Evolutionary conservation across 2,797 vertebrate species (phyloP), one percentile per base, ranked within the genome.

Genomic region (Coendou prehensilis): DNA sequence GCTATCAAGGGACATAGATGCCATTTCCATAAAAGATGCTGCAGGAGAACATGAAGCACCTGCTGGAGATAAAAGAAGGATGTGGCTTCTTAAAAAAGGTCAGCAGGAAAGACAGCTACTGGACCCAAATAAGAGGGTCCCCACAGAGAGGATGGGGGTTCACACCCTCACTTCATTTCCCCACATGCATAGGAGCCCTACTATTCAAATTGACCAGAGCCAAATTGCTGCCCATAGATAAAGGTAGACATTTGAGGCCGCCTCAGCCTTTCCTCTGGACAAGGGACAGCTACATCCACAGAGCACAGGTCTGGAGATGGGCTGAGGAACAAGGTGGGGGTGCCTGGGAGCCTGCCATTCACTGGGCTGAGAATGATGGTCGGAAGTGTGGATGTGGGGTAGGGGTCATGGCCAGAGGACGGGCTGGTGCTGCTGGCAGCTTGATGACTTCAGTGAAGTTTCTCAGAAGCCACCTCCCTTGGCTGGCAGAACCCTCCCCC

Each of bases 151-250:
- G 52, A 14, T n/a, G 13, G 0, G 15, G 41, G 1, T 17, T 64
- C 17, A 5, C 4, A 20, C 33, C 30, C 69, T 14, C 18, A 9
- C 26, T 81, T 56, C 1, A 6, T 71, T 67, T 9, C 28, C 33
- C 11, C 15, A 0, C 67, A 26, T 6, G 2, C 54, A 4, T 57
- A 2, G 2, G 3, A 45, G n/a, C n/a, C 59, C 37, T 10, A 5
- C 57, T n/a, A 1, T 50, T 81, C 83, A 81, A 15, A 47, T 0
- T 64, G 18, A 18, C 64, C 82, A 81, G 59, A 18, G 17, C 61
- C 73, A 89, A 56, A 23, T 11, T 89, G 50, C 61, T 54, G 15
- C 41, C 67, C 54, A 47, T 10, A 8, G 41, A 59, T 17, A 89
- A 57, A 67, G 50, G 37, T 10, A 2, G 26, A 23, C 69, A 30